Conservation (phyloP, 2,797 vertebrate species). For the Scarus forsteni region DNA sequence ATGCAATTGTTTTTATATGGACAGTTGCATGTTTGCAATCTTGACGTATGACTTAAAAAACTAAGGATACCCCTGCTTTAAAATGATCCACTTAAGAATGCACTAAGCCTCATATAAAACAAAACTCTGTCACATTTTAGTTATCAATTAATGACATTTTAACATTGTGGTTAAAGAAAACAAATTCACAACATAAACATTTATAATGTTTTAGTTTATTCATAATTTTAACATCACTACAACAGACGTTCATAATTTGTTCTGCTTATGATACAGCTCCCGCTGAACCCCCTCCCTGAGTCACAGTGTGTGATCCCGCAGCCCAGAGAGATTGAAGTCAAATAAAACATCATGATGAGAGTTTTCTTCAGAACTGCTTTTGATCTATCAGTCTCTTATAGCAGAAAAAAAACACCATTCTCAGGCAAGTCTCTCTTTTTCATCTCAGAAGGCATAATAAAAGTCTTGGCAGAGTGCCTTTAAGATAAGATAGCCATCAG, state of each 20-base stretch:
- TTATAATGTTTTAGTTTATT: no score
- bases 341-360: slow-evolving; percentile 70
- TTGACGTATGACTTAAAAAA: no score
- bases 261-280: slow-evolving; percentile 41
- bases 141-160: no score
- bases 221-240: no score
- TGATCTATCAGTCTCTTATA: slow-evolving; percentile 69
- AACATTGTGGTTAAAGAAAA: no score
- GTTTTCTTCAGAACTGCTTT: slow-evolving; percentile 66
- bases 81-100: no score
- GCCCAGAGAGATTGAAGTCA: slow-evolving; percentile 59
- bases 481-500: slow-evolving; percentile 74
- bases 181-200: no score
- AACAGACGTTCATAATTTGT: slow-evolving; percentile 24
- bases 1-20: no score
- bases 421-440: slow-evolving; percentile 71
- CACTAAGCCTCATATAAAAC: no score
- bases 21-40: no score
- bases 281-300: slow-evolving; percentile 7
- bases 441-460: slow-evolving; percentile 72
- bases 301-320: slow-evolving; percentile 49
- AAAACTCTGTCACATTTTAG: no score
- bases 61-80: no score
- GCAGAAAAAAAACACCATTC: slow-evolving; percentile 65
- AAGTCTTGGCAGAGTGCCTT: slow-evolving; percentile 66